Conservation (phyloP, 2,113 vertebrate species). For the Corapipo altera region DNA sequence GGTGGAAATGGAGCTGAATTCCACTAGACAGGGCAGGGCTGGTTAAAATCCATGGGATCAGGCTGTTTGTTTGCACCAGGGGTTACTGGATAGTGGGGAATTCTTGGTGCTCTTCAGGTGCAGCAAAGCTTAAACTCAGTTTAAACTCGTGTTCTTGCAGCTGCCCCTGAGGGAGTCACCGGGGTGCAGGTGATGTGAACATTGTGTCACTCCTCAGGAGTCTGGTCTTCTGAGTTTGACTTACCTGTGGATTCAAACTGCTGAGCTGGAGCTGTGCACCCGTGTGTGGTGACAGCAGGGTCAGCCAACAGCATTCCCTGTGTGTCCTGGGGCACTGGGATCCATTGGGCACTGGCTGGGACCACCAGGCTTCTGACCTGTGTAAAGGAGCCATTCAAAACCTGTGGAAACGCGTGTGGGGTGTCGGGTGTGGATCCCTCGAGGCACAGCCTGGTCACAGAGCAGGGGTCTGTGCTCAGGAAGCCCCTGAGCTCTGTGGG, state of each 20-base stretch:
- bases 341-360: accelerated
- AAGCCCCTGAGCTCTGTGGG: background rate
- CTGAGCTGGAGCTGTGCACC: background rate
- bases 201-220: background rate
- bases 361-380: background rate
- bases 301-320: accelerated
- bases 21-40: background rate
- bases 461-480: background rate
- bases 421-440: background rate
- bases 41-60: background rate
- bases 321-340: accelerated
- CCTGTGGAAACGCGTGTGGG: background rate
- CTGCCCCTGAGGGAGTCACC: accelerated
- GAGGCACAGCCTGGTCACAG: background rate
- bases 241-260: background rate
- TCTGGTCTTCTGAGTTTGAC: background rate
- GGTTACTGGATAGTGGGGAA: accelerated
- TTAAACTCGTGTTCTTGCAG: background rate
- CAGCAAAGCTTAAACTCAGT: background rate
- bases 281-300: background rate
- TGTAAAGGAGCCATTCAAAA: accelerated
- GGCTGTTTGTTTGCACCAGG: background rate
- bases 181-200: background rate
- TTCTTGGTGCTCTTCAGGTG: background rate
- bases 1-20: background rate